These are phyloP conservation scores for Leptinotarsa defecta DNA, from an alignment of 1,140 invertebrate genomes.

Conservation along the genomic window DNA sequence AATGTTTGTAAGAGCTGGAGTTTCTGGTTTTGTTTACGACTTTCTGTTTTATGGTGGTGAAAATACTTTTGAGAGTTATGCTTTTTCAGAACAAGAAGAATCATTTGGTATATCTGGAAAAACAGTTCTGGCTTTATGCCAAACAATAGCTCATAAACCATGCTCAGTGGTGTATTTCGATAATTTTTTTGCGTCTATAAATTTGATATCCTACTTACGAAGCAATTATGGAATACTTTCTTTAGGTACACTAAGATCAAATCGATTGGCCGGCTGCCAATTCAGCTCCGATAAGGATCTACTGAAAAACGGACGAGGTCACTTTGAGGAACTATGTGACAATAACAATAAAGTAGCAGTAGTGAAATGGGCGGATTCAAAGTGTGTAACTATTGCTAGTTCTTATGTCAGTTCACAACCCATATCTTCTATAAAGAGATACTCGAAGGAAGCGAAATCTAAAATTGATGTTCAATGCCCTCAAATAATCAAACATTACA, in stretches of 20 bases:
- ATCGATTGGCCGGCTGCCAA: conserved; percentile 7
- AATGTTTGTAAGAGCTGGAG: conserved; percentile 48
- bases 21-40: conserved; percentile 54
- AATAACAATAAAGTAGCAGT: conserved; percentile 30
- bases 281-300: neutral
- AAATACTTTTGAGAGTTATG: conserved; percentile 11
- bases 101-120: conserved; percentile 24
- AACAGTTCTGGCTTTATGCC: conserved; percentile 16
- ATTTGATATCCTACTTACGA: conserved; percentile 7
- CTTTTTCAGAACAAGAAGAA: conserved; percentile 22
- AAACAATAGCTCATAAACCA: neutral
- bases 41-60: conserved; percentile 52
- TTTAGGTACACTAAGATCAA: conserved; percentile 19
- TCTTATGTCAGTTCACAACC: conserved; percentile 46
- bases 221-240: conserved; percentile 14
- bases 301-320: conserved; percentile 29
- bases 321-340: conserved; percentile 30
- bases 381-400: conserved; percentile 1
- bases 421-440: conserved; percentile 46
- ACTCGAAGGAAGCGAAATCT: conserved; percentile 42
- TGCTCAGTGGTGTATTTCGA: conserved; percentile 23
- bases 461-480: conserved; percentile 53
- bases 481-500: conserved; percentile 51
- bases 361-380: conserved; percentile 42
- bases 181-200: conserved; percentile 20